Evolutionary conservation across 2,797 vertebrate species (phyloP).

Genomic region (Anas flavirostris): DNA sequence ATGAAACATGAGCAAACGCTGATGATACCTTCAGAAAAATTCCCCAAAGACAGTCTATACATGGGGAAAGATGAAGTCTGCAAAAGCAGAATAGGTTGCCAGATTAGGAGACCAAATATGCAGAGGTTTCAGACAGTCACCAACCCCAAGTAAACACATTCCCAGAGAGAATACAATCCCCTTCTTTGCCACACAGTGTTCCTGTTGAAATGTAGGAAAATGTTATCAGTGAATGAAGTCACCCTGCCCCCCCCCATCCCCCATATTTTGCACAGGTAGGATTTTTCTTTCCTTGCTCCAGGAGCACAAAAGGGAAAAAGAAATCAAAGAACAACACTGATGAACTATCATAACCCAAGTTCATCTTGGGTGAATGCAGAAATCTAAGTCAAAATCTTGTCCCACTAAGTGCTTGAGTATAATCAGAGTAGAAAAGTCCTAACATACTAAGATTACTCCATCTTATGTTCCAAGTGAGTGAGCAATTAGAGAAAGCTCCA

Average conservation of each 20-base stretch:
- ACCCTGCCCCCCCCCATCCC: background rate
- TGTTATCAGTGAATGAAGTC: slow-evolving; percentile 1
- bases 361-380: slow-evolving; percentile 13
- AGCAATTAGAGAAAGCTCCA: slow-evolving; percentile 21
- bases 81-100: background rate
- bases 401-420: background rate
- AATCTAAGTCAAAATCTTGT: slow-evolving; percentile 27
- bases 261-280: background rate
- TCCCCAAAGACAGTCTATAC: background rate
- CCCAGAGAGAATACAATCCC: slow-evolving; percentile 28
- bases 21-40: background rate
- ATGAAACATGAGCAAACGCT: background rate
- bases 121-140: slow-evolving; percentile 10
- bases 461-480: background rate
- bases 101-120: background rate
- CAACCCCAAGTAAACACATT: slow-evolving; percentile 38
- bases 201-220: slow-evolving; percentile 18
- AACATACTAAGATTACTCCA: background rate
- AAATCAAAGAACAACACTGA: background rate
- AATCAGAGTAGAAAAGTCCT: background rate
- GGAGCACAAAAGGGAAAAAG: background rate
- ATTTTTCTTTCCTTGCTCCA: background rate
- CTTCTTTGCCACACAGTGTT: slow-evolving; percentile 4
- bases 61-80: background rate
- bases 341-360: background rate